phyloP scores from a whole-genome alignment of 2,113 vertebrate species.

The Gyps fulvus region DNA sequence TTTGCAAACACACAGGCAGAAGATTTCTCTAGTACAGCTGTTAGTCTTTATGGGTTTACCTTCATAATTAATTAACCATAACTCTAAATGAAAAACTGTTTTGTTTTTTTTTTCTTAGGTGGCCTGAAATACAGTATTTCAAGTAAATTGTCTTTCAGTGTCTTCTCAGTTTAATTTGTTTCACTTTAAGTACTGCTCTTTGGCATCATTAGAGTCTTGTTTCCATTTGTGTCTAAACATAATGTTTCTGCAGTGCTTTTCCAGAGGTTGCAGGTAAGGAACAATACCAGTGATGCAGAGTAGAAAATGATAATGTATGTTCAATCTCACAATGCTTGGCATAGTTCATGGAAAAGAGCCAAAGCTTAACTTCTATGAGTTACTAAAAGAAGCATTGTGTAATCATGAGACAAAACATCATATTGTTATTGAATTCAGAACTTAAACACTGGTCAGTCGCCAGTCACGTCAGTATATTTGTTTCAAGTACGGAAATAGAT shows the following conservation, averaged over 20 bases:
- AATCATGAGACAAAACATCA: not conserved
- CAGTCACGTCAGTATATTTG: not conserved
- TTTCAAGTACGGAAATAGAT: not conserved
- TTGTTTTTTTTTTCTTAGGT: not conserved
- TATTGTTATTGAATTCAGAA: not conserved
- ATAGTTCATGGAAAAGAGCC: slow-evolving; percentile 3
- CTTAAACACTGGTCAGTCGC: not conserved
- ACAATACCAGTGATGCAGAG: not conserved
- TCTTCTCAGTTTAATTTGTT: not conserved
- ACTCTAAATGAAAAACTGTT: not conserved
- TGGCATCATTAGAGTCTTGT: not conserved
- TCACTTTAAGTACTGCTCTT: slow-evolving; percentile 4
- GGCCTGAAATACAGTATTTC: not conserved
- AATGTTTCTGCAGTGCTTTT: not conserved
- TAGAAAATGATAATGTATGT: not conserved
- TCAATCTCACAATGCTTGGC: not conserved
- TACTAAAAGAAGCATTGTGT: slow-evolving; percentile 20
- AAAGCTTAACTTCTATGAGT: not conserved
- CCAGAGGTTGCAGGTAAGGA: not conserved
- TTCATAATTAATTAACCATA: slow-evolving; percentile 16
- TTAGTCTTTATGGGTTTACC: not conserved
- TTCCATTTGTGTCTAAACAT: not conserved
- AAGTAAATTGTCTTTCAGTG: not conserved
- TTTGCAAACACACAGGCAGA: not conserved
- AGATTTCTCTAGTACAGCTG: not conserved